phyloP scores from a whole-genome alignment of 2,797 vertebrate genomes.

The Arrhamphus sclerolepis region DNA sequence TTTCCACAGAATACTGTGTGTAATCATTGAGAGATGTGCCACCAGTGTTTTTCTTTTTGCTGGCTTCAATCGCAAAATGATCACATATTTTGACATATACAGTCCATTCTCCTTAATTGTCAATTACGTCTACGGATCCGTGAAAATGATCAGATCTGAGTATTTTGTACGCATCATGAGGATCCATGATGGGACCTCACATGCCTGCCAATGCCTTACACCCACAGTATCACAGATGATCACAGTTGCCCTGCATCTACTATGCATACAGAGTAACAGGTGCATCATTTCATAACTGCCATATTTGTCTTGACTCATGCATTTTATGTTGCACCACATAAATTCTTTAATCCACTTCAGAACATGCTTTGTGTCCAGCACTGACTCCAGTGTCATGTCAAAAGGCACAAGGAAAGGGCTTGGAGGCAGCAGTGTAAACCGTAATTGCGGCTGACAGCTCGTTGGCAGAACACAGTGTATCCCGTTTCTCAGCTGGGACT shows the following conservation, averaged over 20 bases:
- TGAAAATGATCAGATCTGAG: too few relatives aligned
- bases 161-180: constrained; percentile 18
- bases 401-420: constrained; percentile 62
- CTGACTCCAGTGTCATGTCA: constrained; percentile 55
- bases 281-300: constrained; percentile 6
- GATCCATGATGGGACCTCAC: constrained; percentile 12
- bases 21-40: too few relatives aligned
- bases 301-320: background rate
- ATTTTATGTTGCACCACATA: constrained; percentile 1
- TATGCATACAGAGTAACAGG: constrained; percentile 24
- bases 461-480: constrained; percentile 77
- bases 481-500: constrained; percentile 63
- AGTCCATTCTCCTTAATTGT: too few relatives aligned
- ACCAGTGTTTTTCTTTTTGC: too few relatives aligned
- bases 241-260: constrained; percentile 20
- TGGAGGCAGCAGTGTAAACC: constrained; percentile 64
- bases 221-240: constrained; percentile 30
- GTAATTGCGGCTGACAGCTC: constrained; percentile 72
- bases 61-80: too few relatives aligned
- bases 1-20: too few relatives aligned
- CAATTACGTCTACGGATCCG: too few relatives aligned
- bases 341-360: background rate
- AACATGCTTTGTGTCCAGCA: constrained; percentile 19
- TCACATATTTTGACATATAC: too few relatives aligned
- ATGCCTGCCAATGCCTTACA: constrained; percentile 38